A percentile compares a stretch with the other conserved stretches of the same genome.
These are phyloP conservation scores for Cosmopolites sordidus DNA, from an alignment of 2,888 invertebrate species.

Conservation along the genomic window DNA sequence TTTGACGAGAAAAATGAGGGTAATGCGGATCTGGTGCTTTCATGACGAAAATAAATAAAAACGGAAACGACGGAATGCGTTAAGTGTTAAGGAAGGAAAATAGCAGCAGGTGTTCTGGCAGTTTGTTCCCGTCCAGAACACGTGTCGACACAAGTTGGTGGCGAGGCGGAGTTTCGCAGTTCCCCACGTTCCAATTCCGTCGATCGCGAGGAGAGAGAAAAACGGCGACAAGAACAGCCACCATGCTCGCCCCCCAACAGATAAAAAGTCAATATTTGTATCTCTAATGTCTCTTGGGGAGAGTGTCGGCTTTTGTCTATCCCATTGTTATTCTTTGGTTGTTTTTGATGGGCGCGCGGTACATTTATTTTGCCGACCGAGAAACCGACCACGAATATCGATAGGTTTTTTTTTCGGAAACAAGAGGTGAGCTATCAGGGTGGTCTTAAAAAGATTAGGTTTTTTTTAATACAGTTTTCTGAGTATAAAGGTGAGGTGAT, in stretches of 20 bases:
- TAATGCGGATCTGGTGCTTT: too few species aligned
- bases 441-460: too few species aligned
- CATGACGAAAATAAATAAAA: too few species aligned
- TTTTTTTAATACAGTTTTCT: too few species aligned
- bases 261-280: conserved; percentile 21
- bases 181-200: background rate
- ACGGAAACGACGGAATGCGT: conserved; percentile 8
- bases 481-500: too few species aligned
- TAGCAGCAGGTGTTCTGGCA: conserved; percentile 18
- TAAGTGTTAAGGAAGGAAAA: conserved; percentile 11
- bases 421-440: too few species aligned
- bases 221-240: too few species aligned
- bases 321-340: conserved; percentile 16
- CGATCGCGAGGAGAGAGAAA: background rate
- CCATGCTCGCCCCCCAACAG: conserved; percentile 1
- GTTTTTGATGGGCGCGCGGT: conserved; percentile 7
- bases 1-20: too few species aligned
- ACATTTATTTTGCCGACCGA: background rate
- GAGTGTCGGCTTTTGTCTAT: conserved; percentile 17
- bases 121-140: conserved; percentile 17
- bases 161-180: background rate
- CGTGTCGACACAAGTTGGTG: conserved; percentile 10
- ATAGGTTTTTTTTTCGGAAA: background rate
- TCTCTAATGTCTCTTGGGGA: conserved; percentile 21
- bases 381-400: background rate